Conservation (phyloP, 2,113 vertebrate species). For the Xyliphius kryptos region DNA sequence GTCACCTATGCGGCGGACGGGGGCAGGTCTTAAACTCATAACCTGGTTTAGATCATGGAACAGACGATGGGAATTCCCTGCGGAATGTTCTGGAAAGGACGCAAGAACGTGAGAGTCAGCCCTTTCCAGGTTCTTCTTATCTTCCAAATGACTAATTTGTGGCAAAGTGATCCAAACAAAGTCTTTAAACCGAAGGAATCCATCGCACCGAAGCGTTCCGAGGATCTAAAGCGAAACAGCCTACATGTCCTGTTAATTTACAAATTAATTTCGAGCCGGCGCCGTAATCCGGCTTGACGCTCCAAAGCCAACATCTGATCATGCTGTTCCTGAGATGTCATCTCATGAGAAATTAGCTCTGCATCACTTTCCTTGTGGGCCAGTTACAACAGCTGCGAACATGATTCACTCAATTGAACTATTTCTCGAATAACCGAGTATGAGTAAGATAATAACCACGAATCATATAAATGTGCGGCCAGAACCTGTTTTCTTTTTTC, state of each 20-base stretch:
- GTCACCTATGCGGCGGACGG: slow-evolving; percentile 75
- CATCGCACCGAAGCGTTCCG: no score
- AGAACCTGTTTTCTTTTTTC: no score
- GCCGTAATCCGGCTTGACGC: not conserved
- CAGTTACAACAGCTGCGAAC: slow-evolving; percentile 9
- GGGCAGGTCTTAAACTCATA: slow-evolving; percentile 78
- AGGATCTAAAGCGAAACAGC: slow-evolving; percentile 2
- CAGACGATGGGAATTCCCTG: slow-evolving; percentile 74
- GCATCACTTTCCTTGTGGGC: not conserved
- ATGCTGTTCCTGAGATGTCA: not conserved
- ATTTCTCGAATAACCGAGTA: not conserved
- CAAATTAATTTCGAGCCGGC: not conserved
- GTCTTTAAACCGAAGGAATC: no score
- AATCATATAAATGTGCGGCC: no score
- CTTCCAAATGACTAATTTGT: slow-evolving; percentile 26
- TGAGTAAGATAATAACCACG: no score
- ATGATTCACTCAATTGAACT: not conserved
- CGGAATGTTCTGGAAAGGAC: slow-evolving; percentile 57
- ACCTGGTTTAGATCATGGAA: slow-evolving; percentile 78
- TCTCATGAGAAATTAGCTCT: not conserved
- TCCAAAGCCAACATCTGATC: slow-evolving; percentile 4
- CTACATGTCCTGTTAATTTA: not conserved
- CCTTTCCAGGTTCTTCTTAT: slow-evolving; percentile 53
- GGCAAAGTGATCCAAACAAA: no score
- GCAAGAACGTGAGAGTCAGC: slow-evolving; percentile 62